Base-by-base conservation (phyloP, 2,797 vertebrate genomes). In the Okamejei kenojei region DNA sequence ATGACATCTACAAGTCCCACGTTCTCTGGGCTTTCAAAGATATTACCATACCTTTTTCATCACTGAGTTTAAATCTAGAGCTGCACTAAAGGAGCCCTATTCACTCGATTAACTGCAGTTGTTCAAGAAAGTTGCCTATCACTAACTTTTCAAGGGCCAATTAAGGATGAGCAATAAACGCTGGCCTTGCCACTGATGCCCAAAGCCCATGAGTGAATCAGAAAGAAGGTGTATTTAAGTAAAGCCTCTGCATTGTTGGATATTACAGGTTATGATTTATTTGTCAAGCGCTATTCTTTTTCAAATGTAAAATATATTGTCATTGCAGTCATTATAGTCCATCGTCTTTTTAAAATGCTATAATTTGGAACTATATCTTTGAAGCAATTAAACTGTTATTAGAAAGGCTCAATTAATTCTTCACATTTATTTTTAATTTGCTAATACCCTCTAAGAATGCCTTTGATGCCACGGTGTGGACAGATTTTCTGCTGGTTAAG, bases 201-300 rank as follows among this genome's bases (percentile, higher is more conserved):
- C 10, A 68, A 11, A 68, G 17, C 65, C 65, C 65, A 17, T 68
- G 65, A 68, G 65, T 11, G 65, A 68, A 68, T 68, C 65, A 68
- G 65, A 68, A 45, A 91, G 32, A 71, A 23, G 32, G 63, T 91
- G 65, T 91, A 91, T 71, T 91, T 73, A 65, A 71, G 68, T 71
- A 91, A 73, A 91, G 88, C 35, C 68, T 23, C 23, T 21, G 35
- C 68, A 73, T 91, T 91, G 68, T 91, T 91, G n/a, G 73, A 38
- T 91, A 91, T 91, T 91, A 91, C 63, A 91, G 88, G 88, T 91
- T 91, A 91, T 91, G 88, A 91, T 91, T 91, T 91, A 91, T 91
- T 91, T 74, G 88, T 91, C 88, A 91, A 91, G 68, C 88, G 19
- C 84, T 61, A 91, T 91, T 91, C 65, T 91, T 91, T 73, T 32